phyloP scores from a whole-genome alignment of 2,113 vertebrate genomes.

The Microtus ochrogaster region DNA sequence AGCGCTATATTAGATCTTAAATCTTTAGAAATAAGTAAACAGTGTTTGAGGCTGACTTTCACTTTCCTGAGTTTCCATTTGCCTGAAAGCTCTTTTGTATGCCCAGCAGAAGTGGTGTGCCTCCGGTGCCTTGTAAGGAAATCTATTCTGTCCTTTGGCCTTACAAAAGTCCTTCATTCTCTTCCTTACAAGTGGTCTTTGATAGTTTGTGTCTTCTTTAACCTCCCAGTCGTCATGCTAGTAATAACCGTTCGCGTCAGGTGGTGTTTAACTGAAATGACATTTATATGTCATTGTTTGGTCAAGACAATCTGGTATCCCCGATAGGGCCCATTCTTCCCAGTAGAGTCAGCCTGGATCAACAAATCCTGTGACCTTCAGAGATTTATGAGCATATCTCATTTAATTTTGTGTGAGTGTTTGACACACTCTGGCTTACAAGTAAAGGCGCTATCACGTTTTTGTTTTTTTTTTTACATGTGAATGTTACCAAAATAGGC shows the following conservation, averaged over 20 bases:
- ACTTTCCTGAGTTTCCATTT: neutral
- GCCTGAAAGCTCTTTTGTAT: neutral
- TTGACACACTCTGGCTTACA: neutral
- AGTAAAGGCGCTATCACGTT: neutral
- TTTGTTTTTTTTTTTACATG: conserved; percentile 31
- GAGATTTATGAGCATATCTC: neutral
- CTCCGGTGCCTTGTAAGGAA: neutral
- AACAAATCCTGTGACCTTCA: neutral
- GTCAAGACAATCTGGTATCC: neutral
- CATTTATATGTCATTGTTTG: neutral
- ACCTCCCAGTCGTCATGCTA: neutral
- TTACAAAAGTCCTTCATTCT: neutral
- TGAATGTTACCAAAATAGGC: neutral
- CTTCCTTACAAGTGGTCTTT: neutral
- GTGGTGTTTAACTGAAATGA: neutral
- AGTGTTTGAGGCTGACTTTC: neutral
- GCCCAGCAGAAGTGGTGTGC: neutral
- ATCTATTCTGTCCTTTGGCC: neutral
- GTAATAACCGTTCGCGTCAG: neutral
- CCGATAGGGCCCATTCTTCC: neutral
- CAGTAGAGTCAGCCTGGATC: neutral
- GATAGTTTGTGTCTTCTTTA: neutral
- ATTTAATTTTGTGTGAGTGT: neutral
- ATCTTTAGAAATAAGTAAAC: conserved; percentile 24
- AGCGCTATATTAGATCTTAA: neutral